Conservation (phyloP, 2,888 invertebrate genomes). For the Rhimphoctona megacephalus region DNA sequence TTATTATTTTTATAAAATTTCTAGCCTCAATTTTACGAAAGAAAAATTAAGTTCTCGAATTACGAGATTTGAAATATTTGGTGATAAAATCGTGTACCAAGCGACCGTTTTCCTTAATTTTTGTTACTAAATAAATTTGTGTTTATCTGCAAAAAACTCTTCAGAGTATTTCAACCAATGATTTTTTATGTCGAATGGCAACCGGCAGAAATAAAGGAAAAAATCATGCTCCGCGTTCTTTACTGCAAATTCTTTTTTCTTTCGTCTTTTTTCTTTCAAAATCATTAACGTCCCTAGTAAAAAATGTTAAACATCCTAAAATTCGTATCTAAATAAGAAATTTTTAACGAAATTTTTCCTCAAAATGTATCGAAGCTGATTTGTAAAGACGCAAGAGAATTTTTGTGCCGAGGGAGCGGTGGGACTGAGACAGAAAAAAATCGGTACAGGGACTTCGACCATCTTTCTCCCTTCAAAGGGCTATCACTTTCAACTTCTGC, state of each 20-base stretch:
- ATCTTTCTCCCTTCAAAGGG: conserved; percentile 26
- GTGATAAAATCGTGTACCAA: too few species aligned
- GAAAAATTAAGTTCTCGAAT: too few species aligned
- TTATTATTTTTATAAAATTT: neutral
- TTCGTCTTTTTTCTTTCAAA: too few species aligned
- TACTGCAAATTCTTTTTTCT: too few species aligned
- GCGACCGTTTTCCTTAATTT: too few species aligned
- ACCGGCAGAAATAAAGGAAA: too few species aligned
- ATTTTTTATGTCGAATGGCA: too few species aligned
- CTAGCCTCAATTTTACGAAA: neutral
- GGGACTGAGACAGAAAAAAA: neutral
- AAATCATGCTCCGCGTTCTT: too few species aligned
- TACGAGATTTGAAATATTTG: neutral
- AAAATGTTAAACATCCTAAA: neutral
- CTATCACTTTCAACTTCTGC: conserved; percentile 27
- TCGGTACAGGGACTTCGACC: conserved; percentile 3
- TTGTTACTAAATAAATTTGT: too few species aligned
- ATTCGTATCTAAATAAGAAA: neutral
- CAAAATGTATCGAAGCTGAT: neutral
- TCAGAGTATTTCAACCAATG: too few species aligned
- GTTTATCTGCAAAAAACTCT: too few species aligned
- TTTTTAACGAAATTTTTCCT: neutral
- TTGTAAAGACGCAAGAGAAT: neutral
- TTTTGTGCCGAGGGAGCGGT: conserved; percentile 23
- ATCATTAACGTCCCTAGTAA: neutral